These are phyloP conservation scores for Corythornis cristatus DNA, from an alignment of 2,113 vertebrate species.

Conservation along the genomic window DNA sequence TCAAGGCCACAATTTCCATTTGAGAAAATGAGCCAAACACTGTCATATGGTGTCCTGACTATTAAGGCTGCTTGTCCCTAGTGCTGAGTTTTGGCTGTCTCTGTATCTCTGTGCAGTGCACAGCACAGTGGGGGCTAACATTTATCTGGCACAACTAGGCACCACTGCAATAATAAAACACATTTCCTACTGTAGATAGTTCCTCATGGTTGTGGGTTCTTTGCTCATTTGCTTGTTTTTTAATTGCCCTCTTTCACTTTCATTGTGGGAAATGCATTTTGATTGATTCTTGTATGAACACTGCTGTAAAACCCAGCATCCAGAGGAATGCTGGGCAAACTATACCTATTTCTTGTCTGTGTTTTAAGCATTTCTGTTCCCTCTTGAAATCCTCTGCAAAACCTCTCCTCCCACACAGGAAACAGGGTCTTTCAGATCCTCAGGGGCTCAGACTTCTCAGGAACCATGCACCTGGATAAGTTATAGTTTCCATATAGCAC, in stretches of 20 bases:
- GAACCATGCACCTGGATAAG: conserved; percentile 50
- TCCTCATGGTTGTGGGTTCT: neutral
- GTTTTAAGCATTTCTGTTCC: neutral
- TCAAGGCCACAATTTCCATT: neutral
- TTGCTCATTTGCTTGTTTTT: neutral
- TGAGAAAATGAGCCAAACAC: neutral
- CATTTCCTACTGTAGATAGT: neutral
- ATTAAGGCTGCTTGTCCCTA: rapidly evolving
- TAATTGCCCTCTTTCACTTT: neutral
- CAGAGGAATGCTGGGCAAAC: neutral
- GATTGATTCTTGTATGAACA: neutral
- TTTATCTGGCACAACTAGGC: neutral
- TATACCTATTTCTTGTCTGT: neutral
- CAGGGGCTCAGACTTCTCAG: conserved; percentile 13
- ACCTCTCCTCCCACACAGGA: conserved; percentile 47
- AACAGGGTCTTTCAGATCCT: conserved; percentile 18
- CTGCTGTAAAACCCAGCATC: neutral
- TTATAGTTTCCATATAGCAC: conserved; percentile 25
- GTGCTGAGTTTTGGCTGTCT: neutral
- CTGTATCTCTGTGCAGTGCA: neutral
- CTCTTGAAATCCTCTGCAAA: neutral
- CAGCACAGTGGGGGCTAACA: neutral
- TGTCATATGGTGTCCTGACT: neutral
- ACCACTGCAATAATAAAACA: neutral
- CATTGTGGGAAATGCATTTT: neutral